These are phyloP conservation scores for Subacronicta megacephala DNA, from an alignment of 2,888 invertebrate genomes.

Conservation along the genomic window DNA sequence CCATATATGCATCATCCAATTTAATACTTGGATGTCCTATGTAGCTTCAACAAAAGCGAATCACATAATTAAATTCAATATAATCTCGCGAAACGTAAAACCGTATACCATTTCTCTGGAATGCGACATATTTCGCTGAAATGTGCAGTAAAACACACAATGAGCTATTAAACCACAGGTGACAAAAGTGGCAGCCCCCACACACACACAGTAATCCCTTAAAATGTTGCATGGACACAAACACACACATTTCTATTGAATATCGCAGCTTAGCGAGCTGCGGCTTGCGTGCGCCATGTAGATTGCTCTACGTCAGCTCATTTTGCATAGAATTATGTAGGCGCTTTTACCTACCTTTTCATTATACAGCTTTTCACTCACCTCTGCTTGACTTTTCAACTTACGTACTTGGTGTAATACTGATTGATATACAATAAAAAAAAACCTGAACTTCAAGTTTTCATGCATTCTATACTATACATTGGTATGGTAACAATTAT, in stretches of 20 bases:
- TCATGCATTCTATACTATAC: too few species aligned
- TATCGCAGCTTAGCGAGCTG: slow-evolving; percentile 66
- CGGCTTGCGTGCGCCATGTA: slow-evolving; percentile 73
- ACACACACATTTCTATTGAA: slow-evolving; percentile 62
- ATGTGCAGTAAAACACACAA: slow-evolving; percentile 60
- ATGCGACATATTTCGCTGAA: slow-evolving; percentile 45
- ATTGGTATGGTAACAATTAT: too few species aligned
- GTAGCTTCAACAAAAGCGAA: slow-evolving; percentile 21
- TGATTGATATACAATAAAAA: neutral
- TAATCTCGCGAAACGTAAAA: slow-evolving; percentile 26
- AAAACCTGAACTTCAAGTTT: slow-evolving; percentile 5
- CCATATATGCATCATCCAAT: neutral
- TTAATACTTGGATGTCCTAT: neutral
- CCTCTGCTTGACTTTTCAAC: neutral
- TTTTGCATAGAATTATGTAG: slow-evolving; percentile 68
- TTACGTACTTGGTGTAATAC: too few species aligned
- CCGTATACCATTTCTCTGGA: slow-evolving; percentile 53
- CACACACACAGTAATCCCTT: slow-evolving; percentile 68
- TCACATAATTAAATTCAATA: slow-evolving; percentile 38
- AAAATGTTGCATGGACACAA: slow-evolving; percentile 68
- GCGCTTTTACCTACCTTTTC: slow-evolving; percentile 27
- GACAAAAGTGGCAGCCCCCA: slow-evolving; percentile 56
- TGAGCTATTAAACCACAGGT: slow-evolving; percentile 54
- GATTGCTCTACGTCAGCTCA: slow-evolving; percentile 66
- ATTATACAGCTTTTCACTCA: slow-evolving; percentile 1